Evolutionary conservation across 2,113 vertebrate genomes (phyloP).

Genomic region (Pedetes capensis): DNA sequence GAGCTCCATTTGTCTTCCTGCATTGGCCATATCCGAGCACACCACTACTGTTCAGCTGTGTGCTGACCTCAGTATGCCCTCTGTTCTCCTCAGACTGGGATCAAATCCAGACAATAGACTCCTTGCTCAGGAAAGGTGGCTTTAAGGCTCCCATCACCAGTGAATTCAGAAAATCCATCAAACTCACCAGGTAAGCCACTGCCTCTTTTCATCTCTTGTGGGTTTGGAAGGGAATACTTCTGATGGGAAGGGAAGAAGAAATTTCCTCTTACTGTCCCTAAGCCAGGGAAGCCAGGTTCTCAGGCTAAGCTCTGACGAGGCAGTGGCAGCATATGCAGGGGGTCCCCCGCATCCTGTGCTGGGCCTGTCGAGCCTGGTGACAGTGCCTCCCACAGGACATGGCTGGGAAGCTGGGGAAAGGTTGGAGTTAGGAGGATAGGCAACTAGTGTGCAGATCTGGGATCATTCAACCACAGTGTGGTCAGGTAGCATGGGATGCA

Average conservation of each 20-base stretch:
- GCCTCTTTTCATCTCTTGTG: conserved; percentile 54
- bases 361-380: not conserved
- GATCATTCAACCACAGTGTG: not conserved
- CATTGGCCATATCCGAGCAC: not conserved
- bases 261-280: conserved; percentile 13
- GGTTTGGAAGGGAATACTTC: conserved; percentile 11
- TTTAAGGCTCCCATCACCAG: conserved; percentile 91
- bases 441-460: not conserved
- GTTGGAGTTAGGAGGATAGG: not conserved
- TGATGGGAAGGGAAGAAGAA: conserved; percentile 23
- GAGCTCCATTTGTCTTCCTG: conserved; percentile 42
- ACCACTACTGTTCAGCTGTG: not conserved
- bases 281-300: not conserved
- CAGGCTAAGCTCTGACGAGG: not conserved
- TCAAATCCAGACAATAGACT: conserved; percentile 92
- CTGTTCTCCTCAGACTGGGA: conserved; percentile 87
- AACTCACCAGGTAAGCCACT: conserved; percentile 87
- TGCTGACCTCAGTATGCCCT: conserved; percentile 15
- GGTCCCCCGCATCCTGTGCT: not conserved
- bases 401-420: not conserved
- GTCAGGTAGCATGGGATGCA: not conserved
- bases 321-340: not conserved
- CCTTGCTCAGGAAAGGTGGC: conserved; percentile 91
- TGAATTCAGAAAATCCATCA: conserved; percentile 92
- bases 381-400: not conserved